A percentile compares a stretch with the other conserved stretches of the same genome.
Evolutionary conservation across 2,113 vertebrate genomes (phyloP).

Genomic region (Falco punctatus): DNA sequence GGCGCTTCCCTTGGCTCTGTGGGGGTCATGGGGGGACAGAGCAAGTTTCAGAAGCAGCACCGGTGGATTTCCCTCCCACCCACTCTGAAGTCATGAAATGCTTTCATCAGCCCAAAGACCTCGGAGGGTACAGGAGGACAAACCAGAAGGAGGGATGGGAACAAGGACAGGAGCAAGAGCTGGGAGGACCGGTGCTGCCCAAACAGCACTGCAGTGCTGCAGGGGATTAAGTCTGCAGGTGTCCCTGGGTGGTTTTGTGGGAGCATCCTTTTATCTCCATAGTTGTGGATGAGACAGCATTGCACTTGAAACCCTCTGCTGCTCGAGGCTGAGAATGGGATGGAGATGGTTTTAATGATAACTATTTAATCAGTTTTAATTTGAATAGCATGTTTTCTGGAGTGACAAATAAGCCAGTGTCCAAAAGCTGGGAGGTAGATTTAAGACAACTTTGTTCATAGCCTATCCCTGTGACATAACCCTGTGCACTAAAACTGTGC

Average conservation of each 20-base stretch:
- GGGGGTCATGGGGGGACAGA: rapidly evolving
- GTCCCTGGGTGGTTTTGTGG: not conserved
- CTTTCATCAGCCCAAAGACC: not conserved
- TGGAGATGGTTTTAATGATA: not conserved
- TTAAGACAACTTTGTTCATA: not conserved
- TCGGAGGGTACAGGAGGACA: not conserved
- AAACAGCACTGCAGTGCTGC: not conserved
- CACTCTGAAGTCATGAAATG: not conserved
- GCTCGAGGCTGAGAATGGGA: not conserved
- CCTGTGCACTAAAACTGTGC: not conserved
- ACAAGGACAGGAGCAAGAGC: not conserved
- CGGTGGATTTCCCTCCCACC: not conserved
- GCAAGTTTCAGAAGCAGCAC: not conserved
- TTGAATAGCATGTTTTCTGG: not conserved
- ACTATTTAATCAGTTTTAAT: not conserved
- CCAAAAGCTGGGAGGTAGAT: not conserved
- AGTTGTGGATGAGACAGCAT: not conserved
- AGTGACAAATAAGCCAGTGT: not conserved
- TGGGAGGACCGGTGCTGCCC: not conserved
- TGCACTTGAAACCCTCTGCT: not conserved
- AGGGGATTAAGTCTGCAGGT: not conserved
- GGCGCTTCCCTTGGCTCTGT: rapidly evolving
- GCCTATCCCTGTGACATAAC: not conserved
- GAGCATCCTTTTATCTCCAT: not conserved
- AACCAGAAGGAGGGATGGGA: not conserved